Evolutionary conservation across 1,140 invertebrate genomes (phyloP).

Genomic region (Reticulitermes speratus): DNA sequence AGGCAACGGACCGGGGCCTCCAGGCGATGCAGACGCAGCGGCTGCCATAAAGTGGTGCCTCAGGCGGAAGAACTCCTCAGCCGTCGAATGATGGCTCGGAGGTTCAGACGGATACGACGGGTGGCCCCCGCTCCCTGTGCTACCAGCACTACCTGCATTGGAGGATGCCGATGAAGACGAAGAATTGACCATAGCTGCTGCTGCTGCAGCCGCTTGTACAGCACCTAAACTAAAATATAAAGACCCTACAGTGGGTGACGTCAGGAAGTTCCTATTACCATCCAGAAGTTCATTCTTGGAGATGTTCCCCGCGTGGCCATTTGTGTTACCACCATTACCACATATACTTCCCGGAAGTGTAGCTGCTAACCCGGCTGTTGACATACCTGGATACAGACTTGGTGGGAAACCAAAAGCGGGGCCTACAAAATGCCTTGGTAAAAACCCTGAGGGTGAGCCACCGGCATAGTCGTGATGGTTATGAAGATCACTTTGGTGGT

Average conservation of each 20-base stretch:
- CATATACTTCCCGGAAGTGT: not conserved
- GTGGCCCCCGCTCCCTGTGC: not conserved
- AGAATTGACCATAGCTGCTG: conserved; percentile 41
- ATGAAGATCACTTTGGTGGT: conserved; percentile 24
- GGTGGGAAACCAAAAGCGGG: conserved; percentile 36
- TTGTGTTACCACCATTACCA: not conserved
- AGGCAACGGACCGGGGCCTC: conserved; percentile 23
- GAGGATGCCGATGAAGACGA: conserved; percentile 34
- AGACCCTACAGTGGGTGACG: conserved; percentile 52
- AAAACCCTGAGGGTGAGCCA: conserved; percentile 22
- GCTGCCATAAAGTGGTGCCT: conserved; percentile 47
- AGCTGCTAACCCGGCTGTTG: not conserved
- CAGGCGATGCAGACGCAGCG: conserved; percentile 33
- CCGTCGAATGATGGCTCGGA: not conserved
- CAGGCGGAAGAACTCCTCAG: conserved; percentile 53
- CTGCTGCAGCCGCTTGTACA: conserved; percentile 57
- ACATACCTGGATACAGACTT: conserved; percentile 32
- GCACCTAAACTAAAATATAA: conserved; percentile 59
- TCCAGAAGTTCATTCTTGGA: conserved; percentile 36
- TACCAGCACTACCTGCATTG: not conserved
- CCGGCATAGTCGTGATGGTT: conserved; percentile 21
- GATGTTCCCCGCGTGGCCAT: not conserved
- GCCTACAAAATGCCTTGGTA: conserved; percentile 38
- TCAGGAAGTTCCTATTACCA: conserved; percentile 49
- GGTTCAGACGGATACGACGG: not conserved